These are phyloP conservation scores for Pangasius macronema DNA, from an alignment of 2,797 vertebrate genomes.

Conservation along the genomic window DNA sequence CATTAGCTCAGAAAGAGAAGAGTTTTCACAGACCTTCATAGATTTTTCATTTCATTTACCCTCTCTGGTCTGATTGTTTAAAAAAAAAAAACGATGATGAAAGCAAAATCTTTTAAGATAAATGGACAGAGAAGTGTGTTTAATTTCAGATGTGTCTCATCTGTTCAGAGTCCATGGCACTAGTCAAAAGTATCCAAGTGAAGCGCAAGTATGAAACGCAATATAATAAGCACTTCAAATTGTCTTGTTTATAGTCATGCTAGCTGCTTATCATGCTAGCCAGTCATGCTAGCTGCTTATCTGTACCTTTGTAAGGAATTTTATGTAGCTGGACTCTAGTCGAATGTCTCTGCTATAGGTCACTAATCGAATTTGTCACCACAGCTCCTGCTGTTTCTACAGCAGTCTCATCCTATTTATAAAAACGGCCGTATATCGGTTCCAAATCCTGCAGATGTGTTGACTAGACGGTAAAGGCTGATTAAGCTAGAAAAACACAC, in stretches of 20 bases:
- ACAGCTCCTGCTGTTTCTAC: slow-evolving; percentile 31
- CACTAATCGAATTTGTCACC: slow-evolving; percentile 18
- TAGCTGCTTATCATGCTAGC: too few relatives aligned
- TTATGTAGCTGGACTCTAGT: neutral
- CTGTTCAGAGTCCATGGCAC: neutral
- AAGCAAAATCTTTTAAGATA: neutral
- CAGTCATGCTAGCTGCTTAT: neutral
- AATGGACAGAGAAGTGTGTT: neutral
- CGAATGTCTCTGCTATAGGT: neutral
- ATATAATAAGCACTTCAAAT: neutral
- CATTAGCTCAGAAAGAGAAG: neutral
- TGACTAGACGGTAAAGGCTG: slow-evolving; percentile 11
- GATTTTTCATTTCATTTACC: neutral
- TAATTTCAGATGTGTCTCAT: neutral
- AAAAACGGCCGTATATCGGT: slow-evolving; percentile 11
- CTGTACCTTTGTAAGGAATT: neutral
- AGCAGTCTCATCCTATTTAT: slow-evolving; percentile 16
- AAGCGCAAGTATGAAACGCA: neutral
- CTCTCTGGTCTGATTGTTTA: neutral
- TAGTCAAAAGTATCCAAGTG: neutral
- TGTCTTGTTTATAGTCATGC: neutral
- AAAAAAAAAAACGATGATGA: neutral
- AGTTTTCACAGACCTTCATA: neutral
- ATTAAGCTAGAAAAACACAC: neutral
- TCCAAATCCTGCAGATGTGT: slow-evolving; percentile 16